These are phyloP conservation scores for Characodon lateralis DNA, from an alignment of 2,797 vertebrate species.

Conservation along the genomic window DNA sequence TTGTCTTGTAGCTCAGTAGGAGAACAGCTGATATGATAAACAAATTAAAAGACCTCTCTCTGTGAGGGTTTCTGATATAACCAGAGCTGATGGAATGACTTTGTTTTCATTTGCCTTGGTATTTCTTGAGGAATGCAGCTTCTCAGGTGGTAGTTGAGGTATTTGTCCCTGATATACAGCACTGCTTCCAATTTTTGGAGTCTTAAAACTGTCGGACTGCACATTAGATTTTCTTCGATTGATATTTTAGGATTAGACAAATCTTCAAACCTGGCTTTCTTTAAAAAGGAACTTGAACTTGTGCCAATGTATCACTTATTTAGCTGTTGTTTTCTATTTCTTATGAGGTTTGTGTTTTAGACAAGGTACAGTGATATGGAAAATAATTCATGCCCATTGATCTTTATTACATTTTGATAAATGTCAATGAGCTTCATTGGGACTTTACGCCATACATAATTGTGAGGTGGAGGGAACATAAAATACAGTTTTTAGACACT, in stretches of 20 bases:
- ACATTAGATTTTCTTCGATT: background rate
- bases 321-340: background rate
- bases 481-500: background rate
- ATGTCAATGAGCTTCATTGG: no score
- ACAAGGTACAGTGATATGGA: background rate
- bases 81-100: constrained; percentile 25
- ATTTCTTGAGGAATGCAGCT: background rate
- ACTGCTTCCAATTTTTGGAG: background rate
- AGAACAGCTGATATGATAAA: constrained; percentile 66
- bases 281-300: constrained; percentile 19
- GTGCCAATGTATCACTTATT: constrained; percentile 23
- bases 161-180: background rate
- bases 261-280: background rate
- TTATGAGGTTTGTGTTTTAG: no score
- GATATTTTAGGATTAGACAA: background rate
- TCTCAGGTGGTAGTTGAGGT: background rate
- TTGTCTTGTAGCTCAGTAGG: constrained; percentile 71
- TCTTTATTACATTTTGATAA: background rate
- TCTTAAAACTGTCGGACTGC: background rate
- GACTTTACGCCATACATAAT: no score
- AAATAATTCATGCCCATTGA: background rate
- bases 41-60: constrained; percentile 53
- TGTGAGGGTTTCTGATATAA: constrained; percentile 41
- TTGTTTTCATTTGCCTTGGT: constrained; percentile 34
- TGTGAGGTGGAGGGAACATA: background rate